Conservation (phyloP, 1,140 invertebrate species). For the Caenorhabditis remanei region DNA sequence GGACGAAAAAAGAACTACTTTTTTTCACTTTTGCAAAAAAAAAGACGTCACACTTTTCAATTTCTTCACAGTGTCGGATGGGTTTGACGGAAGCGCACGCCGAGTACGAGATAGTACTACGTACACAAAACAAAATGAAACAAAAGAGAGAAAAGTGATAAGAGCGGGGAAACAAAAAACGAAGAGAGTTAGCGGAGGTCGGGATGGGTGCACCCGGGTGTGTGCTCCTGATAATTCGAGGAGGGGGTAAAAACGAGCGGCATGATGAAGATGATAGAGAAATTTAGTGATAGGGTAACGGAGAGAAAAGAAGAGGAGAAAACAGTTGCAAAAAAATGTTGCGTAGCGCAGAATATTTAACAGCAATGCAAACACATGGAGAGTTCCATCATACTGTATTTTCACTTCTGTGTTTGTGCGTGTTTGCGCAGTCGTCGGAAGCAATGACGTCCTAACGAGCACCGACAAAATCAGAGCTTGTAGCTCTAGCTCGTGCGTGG, state of each 20-base stretch:
- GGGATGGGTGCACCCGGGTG: constrained; percentile 42
- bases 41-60: neutral
- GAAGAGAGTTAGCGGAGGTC: constrained; percentile 39
- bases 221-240: constrained; percentile 24
- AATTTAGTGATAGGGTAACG: neutral
- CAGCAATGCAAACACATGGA: constrained; percentile 47
- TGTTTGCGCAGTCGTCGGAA: constrained; percentile 51
- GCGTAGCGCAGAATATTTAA: constrained; percentile 33
- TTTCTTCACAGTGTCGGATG: neutral
- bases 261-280: neutral
- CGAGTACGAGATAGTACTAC: constrained; percentile 41
- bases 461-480: neutral
- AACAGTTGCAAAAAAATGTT: constrained; percentile 55
- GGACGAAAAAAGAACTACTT: no score
- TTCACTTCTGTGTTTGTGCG: neutral
- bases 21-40: no score
- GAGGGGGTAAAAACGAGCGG: no score
- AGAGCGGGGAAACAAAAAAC: neutral
- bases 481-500: neutral
- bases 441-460: constrained; percentile 27
- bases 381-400: constrained; percentile 34
- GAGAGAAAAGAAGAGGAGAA: constrained; percentile 19
- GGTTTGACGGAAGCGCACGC: constrained; percentile 10
- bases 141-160: constrained; percentile 22
- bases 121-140: constrained; percentile 17